Conservation (phyloP, 2,113 vertebrate genomes). For the Okapia johnstoni region DNA sequence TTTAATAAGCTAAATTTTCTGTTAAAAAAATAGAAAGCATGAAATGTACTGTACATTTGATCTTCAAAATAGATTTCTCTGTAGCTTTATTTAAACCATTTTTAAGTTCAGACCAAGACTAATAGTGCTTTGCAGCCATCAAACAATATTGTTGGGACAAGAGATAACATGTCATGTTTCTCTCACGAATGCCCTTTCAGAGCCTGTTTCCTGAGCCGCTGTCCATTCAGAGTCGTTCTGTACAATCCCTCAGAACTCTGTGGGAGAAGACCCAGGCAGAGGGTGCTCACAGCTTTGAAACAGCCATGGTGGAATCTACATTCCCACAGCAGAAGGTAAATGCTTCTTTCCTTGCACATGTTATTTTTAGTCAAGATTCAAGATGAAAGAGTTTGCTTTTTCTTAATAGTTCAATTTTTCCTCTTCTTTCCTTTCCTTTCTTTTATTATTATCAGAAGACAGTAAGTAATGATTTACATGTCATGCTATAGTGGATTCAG, state of each 20-base stretch:
- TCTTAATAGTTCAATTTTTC: neutral
- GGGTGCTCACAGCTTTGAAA: conserved; percentile 88
- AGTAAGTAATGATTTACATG: neutral
- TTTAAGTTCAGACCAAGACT: neutral
- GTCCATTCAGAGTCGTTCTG: conserved; percentile 81
- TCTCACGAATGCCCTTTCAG: conserved; percentile 72
- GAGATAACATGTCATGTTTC: neutral
- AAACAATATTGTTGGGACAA: neutral
- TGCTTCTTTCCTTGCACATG: neutral
- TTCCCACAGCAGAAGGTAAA: conserved; percentile 91
- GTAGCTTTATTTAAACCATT: neutral
- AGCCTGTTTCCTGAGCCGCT: conserved; percentile 87
- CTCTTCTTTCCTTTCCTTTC: neutral
- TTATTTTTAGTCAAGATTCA: neutral
- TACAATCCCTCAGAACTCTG: conserved; percentile 86
- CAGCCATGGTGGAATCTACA: conserved; percentile 88
- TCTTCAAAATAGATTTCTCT: neutral
- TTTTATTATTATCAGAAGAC: neutral
- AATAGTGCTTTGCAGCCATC: neutral
- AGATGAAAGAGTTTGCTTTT: neutral
- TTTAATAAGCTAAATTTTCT: conserved; percentile 29
- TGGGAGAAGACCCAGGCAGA: conserved; percentile 91
- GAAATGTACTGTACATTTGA: neutral
- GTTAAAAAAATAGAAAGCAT: conserved; percentile 22
- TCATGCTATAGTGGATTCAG: neutral